phyloP scores from a whole-genome alignment of 2,888 invertebrate species.

The Parasteatoda lunata region DNA sequence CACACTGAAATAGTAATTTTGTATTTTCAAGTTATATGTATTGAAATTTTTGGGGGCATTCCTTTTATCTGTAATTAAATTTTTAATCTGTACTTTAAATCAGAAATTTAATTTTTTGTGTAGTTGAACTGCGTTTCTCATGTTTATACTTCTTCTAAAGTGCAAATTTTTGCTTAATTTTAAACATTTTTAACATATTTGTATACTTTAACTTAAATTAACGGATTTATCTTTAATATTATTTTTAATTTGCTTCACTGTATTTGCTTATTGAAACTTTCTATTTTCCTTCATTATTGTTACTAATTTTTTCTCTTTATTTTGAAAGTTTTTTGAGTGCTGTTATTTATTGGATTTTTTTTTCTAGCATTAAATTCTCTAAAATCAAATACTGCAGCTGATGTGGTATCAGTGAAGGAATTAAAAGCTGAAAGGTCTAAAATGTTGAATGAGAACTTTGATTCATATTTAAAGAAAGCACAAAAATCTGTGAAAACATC shows the following conservation, averaged over 20 bases:
- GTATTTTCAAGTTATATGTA: too few species aligned
- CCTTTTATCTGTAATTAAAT: too few species aligned
- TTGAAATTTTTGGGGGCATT: too few species aligned
- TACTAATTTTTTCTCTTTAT: neutral
- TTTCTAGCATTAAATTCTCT: neutral
- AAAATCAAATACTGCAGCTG: neutral
- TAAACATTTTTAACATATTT: too few species aligned
- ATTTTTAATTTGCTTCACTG: neutral
- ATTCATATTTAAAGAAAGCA: conserved; percentile 20
- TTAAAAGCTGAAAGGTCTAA: neutral
- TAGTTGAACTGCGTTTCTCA: too few species aligned
- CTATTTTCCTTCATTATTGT: neutral
- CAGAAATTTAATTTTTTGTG: too few species aligned
- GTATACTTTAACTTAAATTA: neutral
- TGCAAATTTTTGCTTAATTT: too few species aligned
- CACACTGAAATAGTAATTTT: too few species aligned
- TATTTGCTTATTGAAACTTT: neutral
- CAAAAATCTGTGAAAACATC: neutral
- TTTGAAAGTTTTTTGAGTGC: neutral
- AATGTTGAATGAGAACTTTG: conserved; percentile 37
- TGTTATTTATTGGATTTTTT: neutral
- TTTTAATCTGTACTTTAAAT: too few species aligned
- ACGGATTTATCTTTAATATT: neutral
- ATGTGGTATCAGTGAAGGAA: neutral
- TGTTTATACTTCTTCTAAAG: neutral